Percentiles rank a stretch among this genome's conserved stretches.
phyloP scores from a whole-genome alignment of 2,888 invertebrate species.

The Pammene aurita region DNA sequence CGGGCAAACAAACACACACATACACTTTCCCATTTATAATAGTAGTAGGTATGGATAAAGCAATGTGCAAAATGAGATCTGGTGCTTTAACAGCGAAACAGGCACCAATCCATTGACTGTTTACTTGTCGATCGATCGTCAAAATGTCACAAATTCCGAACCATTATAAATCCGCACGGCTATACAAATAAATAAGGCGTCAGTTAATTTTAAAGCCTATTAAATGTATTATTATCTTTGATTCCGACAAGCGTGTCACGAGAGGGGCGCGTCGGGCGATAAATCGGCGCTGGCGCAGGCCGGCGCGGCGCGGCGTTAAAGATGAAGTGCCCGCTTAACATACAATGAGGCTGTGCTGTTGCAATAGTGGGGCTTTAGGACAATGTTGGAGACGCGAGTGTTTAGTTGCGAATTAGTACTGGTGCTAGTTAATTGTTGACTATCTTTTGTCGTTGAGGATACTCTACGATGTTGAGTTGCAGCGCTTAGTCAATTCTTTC shows the following conservation, averaged over 20 bases:
- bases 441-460: background rate
- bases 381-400: slow-evolving; percentile 52
- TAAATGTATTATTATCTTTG: slow-evolving; percentile 40
- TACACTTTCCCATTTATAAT: too few relatives aligned
- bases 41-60: too few relatives aligned
- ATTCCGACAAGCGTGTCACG: slow-evolving; percentile 57
- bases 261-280: slow-evolving; percentile 76
- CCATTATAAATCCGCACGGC: slow-evolving; percentile 11
- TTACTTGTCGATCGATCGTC: slow-evolving; percentile 1
- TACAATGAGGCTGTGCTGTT: slow-evolving; percentile 77
- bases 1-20: too few relatives aligned
- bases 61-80: too few relatives aligned
- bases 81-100: background rate
- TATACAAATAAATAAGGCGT: slow-evolving; percentile 25
- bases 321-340: slow-evolving; percentile 82
- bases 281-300: slow-evolving; percentile 71
- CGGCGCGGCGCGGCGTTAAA: slow-evolving; percentile 58
- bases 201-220: slow-evolving; percentile 38
- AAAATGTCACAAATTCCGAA: slow-evolving; percentile 2
- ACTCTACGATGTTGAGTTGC: background rate
- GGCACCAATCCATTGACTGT: background rate
- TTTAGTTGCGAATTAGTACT: slow-evolving; percentile 48
- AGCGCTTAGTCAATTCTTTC: too few relatives aligned
- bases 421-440: slow-evolving; percentile 48
- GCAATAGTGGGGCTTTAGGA: slow-evolving; percentile 68